Evolutionary conservation across 2,113 vertebrate species (phyloP).

Genomic region (Pogonocichla stellata): DNA sequence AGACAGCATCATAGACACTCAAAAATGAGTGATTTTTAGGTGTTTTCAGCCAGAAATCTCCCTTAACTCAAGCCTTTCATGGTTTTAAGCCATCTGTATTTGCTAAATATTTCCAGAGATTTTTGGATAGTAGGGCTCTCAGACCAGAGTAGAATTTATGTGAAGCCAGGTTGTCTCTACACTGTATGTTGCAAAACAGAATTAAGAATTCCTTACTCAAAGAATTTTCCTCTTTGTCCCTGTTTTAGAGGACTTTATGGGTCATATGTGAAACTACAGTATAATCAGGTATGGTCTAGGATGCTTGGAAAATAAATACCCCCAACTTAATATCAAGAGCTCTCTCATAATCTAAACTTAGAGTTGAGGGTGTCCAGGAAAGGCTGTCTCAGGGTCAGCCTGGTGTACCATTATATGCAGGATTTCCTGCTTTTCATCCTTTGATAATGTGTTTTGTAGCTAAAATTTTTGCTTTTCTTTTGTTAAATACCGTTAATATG

Average conservation of each 20-base stretch:
- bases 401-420: background rate
- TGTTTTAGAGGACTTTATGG: background rate
- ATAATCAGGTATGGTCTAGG: background rate
- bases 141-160: background rate
- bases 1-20: background rate
- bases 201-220: background rate
- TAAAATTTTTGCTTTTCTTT: background rate
- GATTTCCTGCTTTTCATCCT: background rate
- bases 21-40: background rate
- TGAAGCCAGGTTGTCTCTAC: background rate
- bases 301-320: background rate
- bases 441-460: background rate
- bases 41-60: background rate
- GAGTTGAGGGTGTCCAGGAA: background rate
- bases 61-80: background rate
- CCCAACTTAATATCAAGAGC: background rate
- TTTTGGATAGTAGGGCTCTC: background rate
- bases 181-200: background rate
- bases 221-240: background rate
- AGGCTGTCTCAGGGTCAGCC: background rate
- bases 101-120: background rate
- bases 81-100: background rate
- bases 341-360: background rate
- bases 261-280: background rate
- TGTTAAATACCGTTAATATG: background rate